Evolutionary conservation across 2,797 vertebrate genomes (phyloP), one percentile per base, ranked within the genome.

Genomic region (Selene dorsalis): DNA sequence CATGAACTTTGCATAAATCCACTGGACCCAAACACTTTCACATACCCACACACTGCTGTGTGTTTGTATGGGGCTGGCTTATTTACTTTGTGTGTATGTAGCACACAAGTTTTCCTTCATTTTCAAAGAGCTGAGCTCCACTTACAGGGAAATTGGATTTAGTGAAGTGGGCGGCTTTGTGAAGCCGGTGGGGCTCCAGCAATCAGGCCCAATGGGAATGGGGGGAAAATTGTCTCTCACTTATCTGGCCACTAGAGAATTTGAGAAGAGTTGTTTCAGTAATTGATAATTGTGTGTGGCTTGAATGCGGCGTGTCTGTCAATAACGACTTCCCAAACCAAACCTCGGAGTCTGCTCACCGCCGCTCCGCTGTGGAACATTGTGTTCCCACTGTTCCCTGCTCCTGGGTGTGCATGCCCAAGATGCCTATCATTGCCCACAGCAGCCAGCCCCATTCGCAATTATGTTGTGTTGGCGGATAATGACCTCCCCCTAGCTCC

Each of bases 221-320:
- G 28, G 60, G 60, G 65, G 75, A 66, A 87, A 89, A 82, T 86
- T 62, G 76, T 62, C 82, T 61, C 2, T 7, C 83, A 84, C 74
- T 89, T 88, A 86, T 89, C 61, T 69, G 86, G 39, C 75, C 83
- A 53, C 80, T 41, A 1, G 82, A 79, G 86, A 87, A 86, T 87
- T 52, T n/a, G 76, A 88, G 86, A 82, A 38, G 89, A 82, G 82
- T 68, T 85, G 77, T 90, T 87, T 81, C 26, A 76, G 85, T 91
- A 91, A 91, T 91, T 91, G 85, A 84, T 89, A 88, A 92, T 87
- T 87, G 59, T 67, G 52, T 78, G 81, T 77, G 74, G 85, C 75
- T 62, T 80, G 87, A 83, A 73, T 71, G 68, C 73, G 80, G 84
- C 70, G 17, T 85, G 87, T 82, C 69, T 75, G 77, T 56, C 75